Percentiles rank a stretch among this genome's conserved stretches.
phyloP scores from a whole-genome alignment of 2,113 vertebrate genomes.

The Malurus melanocephalus region DNA sequence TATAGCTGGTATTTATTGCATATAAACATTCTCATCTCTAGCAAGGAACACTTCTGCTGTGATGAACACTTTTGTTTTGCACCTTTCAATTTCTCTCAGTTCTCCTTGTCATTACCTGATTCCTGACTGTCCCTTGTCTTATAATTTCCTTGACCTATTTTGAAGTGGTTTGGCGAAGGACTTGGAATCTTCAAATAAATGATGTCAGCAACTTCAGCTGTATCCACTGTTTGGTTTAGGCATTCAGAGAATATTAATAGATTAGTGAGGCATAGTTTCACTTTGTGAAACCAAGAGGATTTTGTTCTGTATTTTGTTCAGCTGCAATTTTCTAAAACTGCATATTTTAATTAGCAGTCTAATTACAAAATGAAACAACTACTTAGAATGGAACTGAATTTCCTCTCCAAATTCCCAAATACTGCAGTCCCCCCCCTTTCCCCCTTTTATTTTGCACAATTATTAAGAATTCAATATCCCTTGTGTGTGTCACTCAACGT shows the following conservation, averaged over 20 bases:
- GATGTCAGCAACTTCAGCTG: neutral
- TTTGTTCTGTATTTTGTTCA: neutral
- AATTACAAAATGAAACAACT: neutral
- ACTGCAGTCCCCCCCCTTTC: neutral
- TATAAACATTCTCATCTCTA: neutral
- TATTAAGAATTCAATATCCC: neutral
- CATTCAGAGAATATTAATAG: neutral
- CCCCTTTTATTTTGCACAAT: neutral
- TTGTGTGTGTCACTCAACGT: neutral
- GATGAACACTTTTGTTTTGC: neutral
- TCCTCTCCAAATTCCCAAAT: neutral
- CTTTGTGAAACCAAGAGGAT: neutral
- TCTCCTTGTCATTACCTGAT: neutral
- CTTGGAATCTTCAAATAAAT: conserved; percentile 24
- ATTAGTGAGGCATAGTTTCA: neutral
- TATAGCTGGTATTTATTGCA: neutral
- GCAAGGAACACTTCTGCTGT: neutral
- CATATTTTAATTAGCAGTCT: neutral
- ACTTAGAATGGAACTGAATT: neutral
- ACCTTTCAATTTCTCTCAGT: neutral
- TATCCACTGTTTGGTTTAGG: neutral
- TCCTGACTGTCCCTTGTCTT: neutral
- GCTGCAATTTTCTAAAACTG: neutral
- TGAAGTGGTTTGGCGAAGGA: neutral
- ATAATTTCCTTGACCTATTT: neutral